These are phyloP conservation scores for Drosophila mauritiana DNA, from an alignment of 1,140 invertebrate species.

Conservation along the genomic window DNA sequence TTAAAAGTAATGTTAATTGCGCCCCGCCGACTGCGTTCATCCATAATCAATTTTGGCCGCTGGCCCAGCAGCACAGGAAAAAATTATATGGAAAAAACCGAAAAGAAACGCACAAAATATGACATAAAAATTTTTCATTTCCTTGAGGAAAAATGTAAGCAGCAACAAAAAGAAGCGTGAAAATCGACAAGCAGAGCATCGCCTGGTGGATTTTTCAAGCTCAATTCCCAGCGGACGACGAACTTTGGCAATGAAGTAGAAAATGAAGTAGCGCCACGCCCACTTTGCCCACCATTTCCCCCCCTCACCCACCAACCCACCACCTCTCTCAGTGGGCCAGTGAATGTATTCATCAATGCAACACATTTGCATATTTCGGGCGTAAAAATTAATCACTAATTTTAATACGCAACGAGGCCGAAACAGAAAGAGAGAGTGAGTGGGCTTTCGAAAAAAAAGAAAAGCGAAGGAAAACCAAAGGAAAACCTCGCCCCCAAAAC, in stretches of 20 bases:
- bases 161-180: conserved; percentile 25
- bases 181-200: conserved; percentile 44
- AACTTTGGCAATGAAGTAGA: conserved; percentile 83
- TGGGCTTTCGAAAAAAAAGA: not conserved
- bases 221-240: conserved; percentile 71
- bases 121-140: conserved; percentile 83
- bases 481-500: conserved; percentile 48
- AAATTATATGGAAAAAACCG: conserved; percentile 12
- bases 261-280: conserved; percentile 80
- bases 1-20: conserved; percentile 84
- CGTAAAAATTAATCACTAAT: conserved; percentile 85
- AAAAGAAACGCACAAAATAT: conserved; percentile 65
- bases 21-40: conserved; percentile 57
- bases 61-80: conserved; percentile 29
- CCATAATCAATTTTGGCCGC: conserved; percentile 81
- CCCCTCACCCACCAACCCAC: not conserved
- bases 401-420: conserved; percentile 74
- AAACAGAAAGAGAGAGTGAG: not conserved
- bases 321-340: conserved; percentile 12
- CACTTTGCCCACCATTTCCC: conserved; percentile 2
- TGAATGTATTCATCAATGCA: conserved; percentile 83
- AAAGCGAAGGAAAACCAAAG: conserved; percentile 4
- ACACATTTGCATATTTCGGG: conserved; percentile 81
- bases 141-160: conserved; percentile 38
- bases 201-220: conserved; percentile 13